A percentile compares a stretch with the other conserved stretches of the same genome.
Conservation (phyloP, 2,113 vertebrate genomes). For the Trichechus manatus region DNA sequence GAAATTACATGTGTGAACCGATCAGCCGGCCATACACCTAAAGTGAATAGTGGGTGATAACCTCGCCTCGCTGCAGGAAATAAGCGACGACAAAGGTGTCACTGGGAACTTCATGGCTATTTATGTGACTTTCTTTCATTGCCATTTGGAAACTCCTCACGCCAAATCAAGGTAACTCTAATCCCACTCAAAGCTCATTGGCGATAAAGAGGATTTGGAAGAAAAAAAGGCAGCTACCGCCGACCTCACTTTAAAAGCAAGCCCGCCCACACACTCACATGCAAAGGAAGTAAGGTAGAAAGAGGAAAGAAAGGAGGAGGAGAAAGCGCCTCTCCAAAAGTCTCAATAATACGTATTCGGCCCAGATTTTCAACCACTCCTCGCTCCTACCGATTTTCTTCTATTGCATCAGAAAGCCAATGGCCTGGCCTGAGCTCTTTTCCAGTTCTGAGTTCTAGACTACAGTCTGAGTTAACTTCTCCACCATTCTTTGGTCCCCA, state of each 20-base stretch:
- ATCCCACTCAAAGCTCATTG: conserved; percentile 22
- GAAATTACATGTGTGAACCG: neutral
- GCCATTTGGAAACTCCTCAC: conserved; percentile 66
- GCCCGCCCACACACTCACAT: neutral
- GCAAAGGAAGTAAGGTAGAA: accelerated
- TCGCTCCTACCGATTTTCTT: neutral
- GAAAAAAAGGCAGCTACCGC: neutral
- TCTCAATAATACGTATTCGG: neutral
- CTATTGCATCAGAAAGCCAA: neutral
- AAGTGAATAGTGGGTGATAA: neutral
- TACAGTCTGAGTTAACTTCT: neutral
- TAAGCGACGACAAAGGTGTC: neutral
- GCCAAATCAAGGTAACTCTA: conserved; percentile 52
- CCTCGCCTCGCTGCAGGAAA: neutral
- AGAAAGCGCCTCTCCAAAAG: neutral
- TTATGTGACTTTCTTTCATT: neutral
- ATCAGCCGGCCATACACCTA: neutral
- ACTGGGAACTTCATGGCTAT: neutral
- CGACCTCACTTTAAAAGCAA: neutral
- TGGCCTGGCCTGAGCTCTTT: neutral
- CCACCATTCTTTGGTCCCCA: accelerated
- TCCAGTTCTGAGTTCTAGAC: neutral
- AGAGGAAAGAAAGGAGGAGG: accelerated
- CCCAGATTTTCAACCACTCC: neutral
- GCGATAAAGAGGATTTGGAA: neutral